Evolutionary conservation across 2,797 vertebrate species (phyloP), one percentile per base, ranked within the genome.

Genomic region (Sus cebifrons): DNA sequence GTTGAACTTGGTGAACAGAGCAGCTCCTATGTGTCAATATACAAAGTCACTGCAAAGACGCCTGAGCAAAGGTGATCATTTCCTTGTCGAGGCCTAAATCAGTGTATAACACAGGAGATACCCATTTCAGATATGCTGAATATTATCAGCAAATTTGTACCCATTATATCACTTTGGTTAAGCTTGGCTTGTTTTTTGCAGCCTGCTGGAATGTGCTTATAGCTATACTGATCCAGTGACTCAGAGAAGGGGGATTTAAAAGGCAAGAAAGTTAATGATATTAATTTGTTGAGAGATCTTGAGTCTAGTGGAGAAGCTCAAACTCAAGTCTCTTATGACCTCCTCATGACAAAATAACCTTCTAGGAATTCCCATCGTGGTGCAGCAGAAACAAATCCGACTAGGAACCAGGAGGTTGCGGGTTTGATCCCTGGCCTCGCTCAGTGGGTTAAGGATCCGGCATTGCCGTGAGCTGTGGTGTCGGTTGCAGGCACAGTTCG

Each of bases 211-310:
- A 49, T 20, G n/a, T 91, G 64, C 18, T 74, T 91, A 49, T 73
- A 14, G 32, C 52, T 71, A 15, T 70, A 60, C 29, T 32, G 4
- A n/a, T 65, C 40, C 83, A 17, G 29, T 85, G 12, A 90, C 58
- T 71, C 44, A 89, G 84, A 64, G 21, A 94, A 40, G 27, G 29
- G 13, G 3, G 4, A 52, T 60, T 91, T 91, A 96, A 88, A 78
- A 44, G 36, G 25, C 25, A 17, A 89, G 54, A 64, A 85, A 73
- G 25, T 3, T 64, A 17, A 79, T 79, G 71, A 9, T 40, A 27
- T 87, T 74, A 60, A 79, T 93, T 67, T 89, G 27, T 92, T 93
- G 64, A 86, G 54, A 94, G 64, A 86, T 83, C 44, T 86, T 83
- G 60, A 92, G 17, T 96, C 70, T 56, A 87, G 2, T 25, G 49